Evolutionary conservation across 2,113 vertebrate species (phyloP).

Genomic region (Todiramphus chloris): DNA sequence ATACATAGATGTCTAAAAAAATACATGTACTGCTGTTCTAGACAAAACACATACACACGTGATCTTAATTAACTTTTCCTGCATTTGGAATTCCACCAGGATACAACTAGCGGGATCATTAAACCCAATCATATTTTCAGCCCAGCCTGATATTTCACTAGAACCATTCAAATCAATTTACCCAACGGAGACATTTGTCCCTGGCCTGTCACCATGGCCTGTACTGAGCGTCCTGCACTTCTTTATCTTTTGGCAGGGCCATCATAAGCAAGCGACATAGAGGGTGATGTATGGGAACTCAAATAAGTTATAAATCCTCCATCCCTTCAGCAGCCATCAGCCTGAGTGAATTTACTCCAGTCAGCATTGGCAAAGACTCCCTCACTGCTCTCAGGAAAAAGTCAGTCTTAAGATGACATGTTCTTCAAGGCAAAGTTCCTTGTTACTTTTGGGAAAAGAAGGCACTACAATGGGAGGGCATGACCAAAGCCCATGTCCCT

Average conservation of each 20-base stretch:
- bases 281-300: constrained; percentile 81
- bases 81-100: constrained; percentile 63
- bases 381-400: constrained; percentile 49
- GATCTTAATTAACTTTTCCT: constrained; percentile 71
- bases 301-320: constrained; percentile 78
- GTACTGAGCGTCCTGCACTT: constrained; percentile 75
- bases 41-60: not conserved
- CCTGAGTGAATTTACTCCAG: constrained; percentile 74
- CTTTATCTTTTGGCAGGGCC: constrained; percentile 86
- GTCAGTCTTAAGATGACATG: constrained; percentile 66
- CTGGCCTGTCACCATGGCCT: constrained; percentile 78
- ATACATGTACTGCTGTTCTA: not conserved
- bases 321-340: constrained; percentile 74
- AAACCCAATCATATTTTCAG: constrained; percentile 78
- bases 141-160: constrained; percentile 77
- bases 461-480: not conserved
- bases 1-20: constrained; percentile 1
- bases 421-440: constrained; percentile 58
- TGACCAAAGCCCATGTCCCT: not conserved
- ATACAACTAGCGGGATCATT: constrained; percentile 69
- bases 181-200: constrained; percentile 80
- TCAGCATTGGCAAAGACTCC: constrained; percentile 64
- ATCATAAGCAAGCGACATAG: constrained; percentile 79
- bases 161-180: constrained; percentile 81
- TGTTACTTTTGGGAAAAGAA: not conserved